phyloP scores from a whole-genome alignment of 2,113 vertebrate genomes.

The Paedocypris sp. region DNA sequence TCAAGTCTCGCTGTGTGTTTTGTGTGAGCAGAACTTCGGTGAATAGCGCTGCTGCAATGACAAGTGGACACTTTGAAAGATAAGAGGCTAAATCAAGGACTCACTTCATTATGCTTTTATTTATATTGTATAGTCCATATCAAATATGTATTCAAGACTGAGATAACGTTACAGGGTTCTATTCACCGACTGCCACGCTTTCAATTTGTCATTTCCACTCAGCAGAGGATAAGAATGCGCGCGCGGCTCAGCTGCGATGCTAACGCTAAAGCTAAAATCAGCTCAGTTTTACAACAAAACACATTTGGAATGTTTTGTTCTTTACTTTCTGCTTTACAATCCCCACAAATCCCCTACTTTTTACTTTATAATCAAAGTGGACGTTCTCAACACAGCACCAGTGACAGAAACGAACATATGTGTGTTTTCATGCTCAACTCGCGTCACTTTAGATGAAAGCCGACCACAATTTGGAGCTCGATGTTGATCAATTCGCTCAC shows the following conservation, averaged over 20 bases:
- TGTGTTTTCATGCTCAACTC: no score
- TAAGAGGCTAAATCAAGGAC: conserved; percentile 4
- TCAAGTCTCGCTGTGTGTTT: conserved; percentile 13
- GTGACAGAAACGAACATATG: no score
- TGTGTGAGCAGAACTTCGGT: conserved; percentile 26
- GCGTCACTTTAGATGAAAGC: no score
- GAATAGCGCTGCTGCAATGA: background rate
- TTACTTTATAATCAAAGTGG: no score
- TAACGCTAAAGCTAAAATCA: background rate
- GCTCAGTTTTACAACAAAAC: no score
- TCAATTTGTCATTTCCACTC: background rate
- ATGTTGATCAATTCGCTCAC: no score
- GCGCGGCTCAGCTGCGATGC: background rate
- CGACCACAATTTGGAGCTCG: no score
- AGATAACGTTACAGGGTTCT: background rate
- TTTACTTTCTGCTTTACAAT: no score
- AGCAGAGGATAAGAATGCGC: background rate
- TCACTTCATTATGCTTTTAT: background rate
- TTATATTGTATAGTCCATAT: background rate
- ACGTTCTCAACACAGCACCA: no score
- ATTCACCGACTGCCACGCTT: background rate
- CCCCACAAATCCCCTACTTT: no score
- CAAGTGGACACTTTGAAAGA: conserved; percentile 1
- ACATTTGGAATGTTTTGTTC: no score
- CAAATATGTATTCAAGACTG: background rate